Evolutionary conservation across 2,888 invertebrate species (phyloP), one percentile per base, ranked within the genome.

Genomic region (Oscheius sp.): DNA sequence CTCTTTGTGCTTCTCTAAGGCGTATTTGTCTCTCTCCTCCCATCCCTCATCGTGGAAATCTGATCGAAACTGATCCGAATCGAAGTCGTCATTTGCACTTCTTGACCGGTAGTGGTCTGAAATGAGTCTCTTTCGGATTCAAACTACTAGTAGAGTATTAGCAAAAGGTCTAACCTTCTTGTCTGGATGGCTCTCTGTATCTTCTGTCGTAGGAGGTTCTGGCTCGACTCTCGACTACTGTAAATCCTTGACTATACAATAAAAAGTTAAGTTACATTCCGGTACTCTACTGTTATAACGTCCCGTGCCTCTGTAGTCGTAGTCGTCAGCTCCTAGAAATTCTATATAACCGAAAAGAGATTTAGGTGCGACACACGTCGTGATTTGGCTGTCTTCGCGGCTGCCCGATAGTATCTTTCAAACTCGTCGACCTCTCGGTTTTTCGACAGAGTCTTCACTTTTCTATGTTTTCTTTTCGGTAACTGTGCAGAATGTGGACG

Each of bases 1-100:
- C 85, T 83, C 78, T 76, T 79, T 77, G 70, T 85, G 85, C 47
- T 80, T 82, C 11, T 77, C 76, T 1, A 85, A 50, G 21, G 77
- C 79, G 51, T 76, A 65, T 51, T 79, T 73, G 51, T 85, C 85
- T 59, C 75, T 80, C 65, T 59, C 51, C n/a, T 76, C 70, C 33
- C 79, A 76, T 13, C 80, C 79, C 29, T 78, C 76, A 71, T 79
- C 77, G 48, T 81, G 79, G 59, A 84, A 84, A 35, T 82, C 84
- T 33, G 76, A 76, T 10, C 11, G 33, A 32, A 37, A 9, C 33
- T 37, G 33, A 2, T 29, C n/a, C 13, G 37, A 47, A 1, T 60
- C 55, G 7, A 32, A n/a, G 37, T 71, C 37, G 2, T 60, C 75
- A 29, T 70, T 53, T 2, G 63, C 63, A 37, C 73, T 73, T 10